Percentiles rank a stretch among this genome's conserved stretches.
These are phyloP conservation scores for Takifugu bimaculatus DNA, from an alignment of 2,113 vertebrate species.

Conservation along the genomic window DNA sequence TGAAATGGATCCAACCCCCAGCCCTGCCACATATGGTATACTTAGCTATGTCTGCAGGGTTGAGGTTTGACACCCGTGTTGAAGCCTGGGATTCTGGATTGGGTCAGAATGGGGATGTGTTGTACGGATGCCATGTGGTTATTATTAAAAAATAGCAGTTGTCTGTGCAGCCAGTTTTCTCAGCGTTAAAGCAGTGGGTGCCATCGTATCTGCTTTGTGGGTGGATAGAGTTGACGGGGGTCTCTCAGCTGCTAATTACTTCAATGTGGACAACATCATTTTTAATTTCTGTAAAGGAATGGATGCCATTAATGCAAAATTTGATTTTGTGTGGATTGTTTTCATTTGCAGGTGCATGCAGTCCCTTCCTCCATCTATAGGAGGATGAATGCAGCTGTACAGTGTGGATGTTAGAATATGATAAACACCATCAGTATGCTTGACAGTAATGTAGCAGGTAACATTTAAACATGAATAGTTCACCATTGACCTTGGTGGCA, in stretches of 20 bases:
- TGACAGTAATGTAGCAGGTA: too few relatives aligned
- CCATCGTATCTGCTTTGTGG: slow-evolving; percentile 56
- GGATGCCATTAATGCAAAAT: slow-evolving; percentile 27
- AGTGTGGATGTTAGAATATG: too few relatives aligned
- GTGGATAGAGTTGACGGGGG: slow-evolving; percentile 55
- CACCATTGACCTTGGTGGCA: slow-evolving; percentile 67
- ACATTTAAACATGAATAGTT: slow-evolving; percentile 10
- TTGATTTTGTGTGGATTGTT: slow-evolving; percentile 31
- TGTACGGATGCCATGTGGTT: slow-evolving; percentile 64
- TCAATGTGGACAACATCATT: slow-evolving; percentile 31
- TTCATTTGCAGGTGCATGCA: slow-evolving; percentile 20
- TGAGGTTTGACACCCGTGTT: slow-evolving; percentile 49
- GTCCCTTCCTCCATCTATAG: background rate
- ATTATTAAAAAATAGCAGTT: slow-evolving; percentile 68
- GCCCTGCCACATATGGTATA: slow-evolving; percentile 50
- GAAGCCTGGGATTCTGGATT: slow-evolving; percentile 49
- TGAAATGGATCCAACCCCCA: slow-evolving; percentile 43
- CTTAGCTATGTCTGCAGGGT: slow-evolving; percentile 46
- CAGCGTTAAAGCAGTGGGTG: slow-evolving; percentile 50
- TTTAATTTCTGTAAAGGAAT: slow-evolving; percentile 36
- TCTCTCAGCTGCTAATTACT: slow-evolving; percentile 62
- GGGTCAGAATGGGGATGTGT: slow-evolving; percentile 56
- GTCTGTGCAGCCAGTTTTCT: slow-evolving; percentile 47
- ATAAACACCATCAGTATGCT: too few relatives aligned
- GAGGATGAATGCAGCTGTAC: too few relatives aligned